Conservation (phyloP, 2,888 invertebrate species). For the Bembecia ichneumoniformis region DNA sequence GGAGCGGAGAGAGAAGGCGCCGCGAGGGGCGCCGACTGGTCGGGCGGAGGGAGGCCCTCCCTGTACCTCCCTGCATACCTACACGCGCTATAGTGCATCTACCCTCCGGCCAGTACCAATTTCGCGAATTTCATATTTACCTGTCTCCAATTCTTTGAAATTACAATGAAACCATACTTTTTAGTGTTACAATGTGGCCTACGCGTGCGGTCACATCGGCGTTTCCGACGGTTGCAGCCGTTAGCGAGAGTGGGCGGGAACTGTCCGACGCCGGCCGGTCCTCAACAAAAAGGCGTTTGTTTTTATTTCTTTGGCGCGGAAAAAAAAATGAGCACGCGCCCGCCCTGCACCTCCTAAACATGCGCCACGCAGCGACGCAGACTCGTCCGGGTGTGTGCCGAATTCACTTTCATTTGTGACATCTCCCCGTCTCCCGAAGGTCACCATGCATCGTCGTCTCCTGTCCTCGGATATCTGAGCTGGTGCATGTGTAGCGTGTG, state of each 20-base stretch:
- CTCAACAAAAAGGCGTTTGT: slow-evolving; percentile 67
- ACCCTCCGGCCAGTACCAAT: slow-evolving; percentile 26
- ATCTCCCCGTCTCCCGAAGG: slow-evolving; percentile 68
- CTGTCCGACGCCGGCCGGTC: slow-evolving; percentile 36
- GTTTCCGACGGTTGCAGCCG: background rate
- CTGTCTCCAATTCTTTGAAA: slow-evolving; percentile 14
- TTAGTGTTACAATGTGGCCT: background rate
- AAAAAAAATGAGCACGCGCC: slow-evolving; percentile 63
- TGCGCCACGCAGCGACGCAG: slow-evolving; percentile 73
- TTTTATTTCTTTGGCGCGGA: slow-evolving; percentile 70
- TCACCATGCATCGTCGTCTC: slow-evolving; percentile 54
- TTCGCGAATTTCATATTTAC: slow-evolving; percentile 13
- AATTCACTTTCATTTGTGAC: slow-evolving; percentile 73
- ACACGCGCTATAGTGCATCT: slow-evolving; percentile 47
- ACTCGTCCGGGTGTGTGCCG: slow-evolving; percentile 64
- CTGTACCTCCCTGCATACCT: slow-evolving; percentile 37
- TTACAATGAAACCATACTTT: slow-evolving; percentile 12
- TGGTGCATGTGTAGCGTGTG: slow-evolving; percentile 20
- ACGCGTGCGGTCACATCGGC: slow-evolving; percentile 1
- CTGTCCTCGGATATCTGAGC: slow-evolving; percentile 12
- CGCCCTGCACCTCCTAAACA: slow-evolving; percentile 72
- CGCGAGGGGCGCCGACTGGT: slow-evolving; percentile 63
- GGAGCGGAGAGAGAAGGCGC: slow-evolving; percentile 69
- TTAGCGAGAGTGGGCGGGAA: slow-evolving; percentile 15
- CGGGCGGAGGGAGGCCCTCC: slow-evolving; percentile 39